Evolutionary conservation across 2,888 invertebrate species (phyloP).

Genomic region (Melieria crassipennis): DNA sequence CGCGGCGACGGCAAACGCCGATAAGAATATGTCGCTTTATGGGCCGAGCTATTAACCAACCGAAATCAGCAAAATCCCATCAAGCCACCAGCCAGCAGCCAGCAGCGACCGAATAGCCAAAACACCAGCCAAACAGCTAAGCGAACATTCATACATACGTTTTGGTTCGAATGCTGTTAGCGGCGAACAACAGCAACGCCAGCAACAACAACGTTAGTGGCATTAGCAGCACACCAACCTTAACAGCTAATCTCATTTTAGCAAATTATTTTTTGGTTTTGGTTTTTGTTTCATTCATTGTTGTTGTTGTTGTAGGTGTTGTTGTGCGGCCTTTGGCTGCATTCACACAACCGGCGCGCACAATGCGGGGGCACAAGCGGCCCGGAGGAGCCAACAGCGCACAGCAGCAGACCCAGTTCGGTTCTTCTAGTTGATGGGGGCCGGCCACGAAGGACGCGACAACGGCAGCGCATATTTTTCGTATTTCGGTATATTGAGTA

Average conservation of each 20-base stretch:
- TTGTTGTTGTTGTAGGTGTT: no score
- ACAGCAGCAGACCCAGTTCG: no score
- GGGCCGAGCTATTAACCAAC: background rate
- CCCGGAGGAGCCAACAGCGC: no score
- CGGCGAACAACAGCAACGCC: background rate
- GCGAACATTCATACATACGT: background rate
- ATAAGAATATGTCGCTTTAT: conserved; percentile 12
- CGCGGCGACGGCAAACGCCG: conserved; percentile 6
- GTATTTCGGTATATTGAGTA: conserved; percentile 16
- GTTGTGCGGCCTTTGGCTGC: no score
- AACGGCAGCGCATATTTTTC: background rate
- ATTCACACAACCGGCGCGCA: no score
- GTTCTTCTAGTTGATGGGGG: no score
- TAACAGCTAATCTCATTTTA: background rate
- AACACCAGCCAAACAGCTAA: background rate
- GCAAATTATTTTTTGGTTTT: background rate
- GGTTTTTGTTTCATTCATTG: background rate
- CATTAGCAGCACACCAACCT: background rate
- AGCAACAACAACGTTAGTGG: background rate
- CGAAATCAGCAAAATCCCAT: conserved; percentile 2
- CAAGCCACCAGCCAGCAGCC: background rate
- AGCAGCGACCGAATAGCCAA: background rate
- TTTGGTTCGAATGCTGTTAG: background rate
- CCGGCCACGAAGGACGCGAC: background rate
- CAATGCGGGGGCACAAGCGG: no score